A percentile compares a stretch with the other conserved stretches of the same genome.
Conservation (phyloP, 2,888 invertebrate species). For the Spilarctia lutea region DNA sequence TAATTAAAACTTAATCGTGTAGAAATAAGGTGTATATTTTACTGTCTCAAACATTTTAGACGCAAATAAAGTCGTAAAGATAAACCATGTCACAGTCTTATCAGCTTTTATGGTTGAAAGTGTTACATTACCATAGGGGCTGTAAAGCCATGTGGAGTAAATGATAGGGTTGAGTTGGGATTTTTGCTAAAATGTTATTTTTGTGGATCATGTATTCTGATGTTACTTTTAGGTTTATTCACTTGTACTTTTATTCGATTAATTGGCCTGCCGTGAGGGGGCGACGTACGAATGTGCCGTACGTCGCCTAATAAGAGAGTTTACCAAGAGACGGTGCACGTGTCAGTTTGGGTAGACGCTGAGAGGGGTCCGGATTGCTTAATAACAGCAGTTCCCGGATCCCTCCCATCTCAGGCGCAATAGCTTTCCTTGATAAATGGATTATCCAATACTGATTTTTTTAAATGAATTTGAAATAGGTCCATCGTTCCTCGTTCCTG, state of each 20-base stretch:
- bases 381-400: too few species aligned
- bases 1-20: neutral
- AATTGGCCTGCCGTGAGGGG: too few species aligned
- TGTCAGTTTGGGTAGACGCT: too few species aligned
- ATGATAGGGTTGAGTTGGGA: neutral
- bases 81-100: constrained; percentile 3
- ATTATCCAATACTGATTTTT: too few species aligned
- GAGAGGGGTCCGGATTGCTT: too few species aligned
- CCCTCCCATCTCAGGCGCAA: too few species aligned
- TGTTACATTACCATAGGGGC: constrained; percentile 11
- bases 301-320: too few species aligned
- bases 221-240: neutral
- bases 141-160: neutral
- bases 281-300: too few species aligned
- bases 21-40: neutral
- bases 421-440: too few species aligned
- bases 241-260: neutral
- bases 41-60: neutral
- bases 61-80: neutral
- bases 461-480: too few species aligned
- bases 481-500: too few species aligned
- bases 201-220: neutral
- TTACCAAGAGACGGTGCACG: too few species aligned
- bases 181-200: neutral
- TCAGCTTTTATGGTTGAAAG: neutral